Evolutionary conservation across 2,113 vertebrate species (phyloP), one percentile per base, ranked within the genome.

Genomic region (Eulacestoma nigropectus): DNA sequence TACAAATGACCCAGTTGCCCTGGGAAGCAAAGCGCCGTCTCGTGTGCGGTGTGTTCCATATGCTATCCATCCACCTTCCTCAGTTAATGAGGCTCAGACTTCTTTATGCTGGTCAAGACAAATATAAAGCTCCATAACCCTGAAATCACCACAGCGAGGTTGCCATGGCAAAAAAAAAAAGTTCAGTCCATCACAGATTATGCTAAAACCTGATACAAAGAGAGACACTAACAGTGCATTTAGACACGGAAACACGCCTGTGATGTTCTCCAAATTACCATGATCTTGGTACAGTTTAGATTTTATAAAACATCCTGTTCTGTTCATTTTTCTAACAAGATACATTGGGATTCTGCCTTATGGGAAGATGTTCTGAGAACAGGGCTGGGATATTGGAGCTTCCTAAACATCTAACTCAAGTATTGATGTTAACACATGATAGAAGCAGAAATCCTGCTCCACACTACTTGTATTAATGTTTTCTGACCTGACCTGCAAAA

Each of bases 81-180:
- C 95, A 69, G 69, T 75, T 97, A 97, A 95, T 95, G 94, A 97
- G 84, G 74, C 72, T 83, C 92, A 87, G 89, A 78, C 74, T 79
- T 90, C 87, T 85, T 94, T 77, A 41, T 41, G 42, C 75, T 81
- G 82, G 94, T 91, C 95, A 95, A 94, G 95, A 96, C 52, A 90
- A 84, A 90, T 72, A 94, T 64, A 96, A 94, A 93, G 90, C 82
- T 90, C 90, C 79, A 82, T 94, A 90, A 59, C 55, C 88, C 47
- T 64, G 77, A 29, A 22, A 91, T 83, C 84, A 87, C 94, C 70
- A 89, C 76, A 93, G 94, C 78, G 90, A 91, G 46, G 96, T 93
- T 97, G 96, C 96, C 90, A 96, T 87, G 87, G 96, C 52, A 76
- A 97, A 97, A 83, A 77, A 64, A 91, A 85, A 74, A 88, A 50